phyloP scores from a whole-genome alignment of 2,888 invertebrate species.

The Ichneumoninae sp. region DNA sequence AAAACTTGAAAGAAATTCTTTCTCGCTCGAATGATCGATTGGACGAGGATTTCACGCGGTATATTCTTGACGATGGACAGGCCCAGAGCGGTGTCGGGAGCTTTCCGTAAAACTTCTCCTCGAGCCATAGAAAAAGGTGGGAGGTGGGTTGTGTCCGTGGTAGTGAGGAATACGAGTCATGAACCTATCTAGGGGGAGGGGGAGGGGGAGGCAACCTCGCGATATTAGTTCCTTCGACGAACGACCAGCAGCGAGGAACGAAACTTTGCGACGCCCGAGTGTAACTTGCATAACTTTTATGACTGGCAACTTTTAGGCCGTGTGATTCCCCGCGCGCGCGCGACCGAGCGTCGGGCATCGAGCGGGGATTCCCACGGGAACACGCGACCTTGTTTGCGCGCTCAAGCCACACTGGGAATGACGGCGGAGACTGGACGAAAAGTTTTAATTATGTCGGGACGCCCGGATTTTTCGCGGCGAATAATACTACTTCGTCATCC shows the following conservation, averaged over 20 bases:
- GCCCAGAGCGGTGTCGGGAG: slow-evolving; percentile 27
- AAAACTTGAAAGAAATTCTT: background rate
- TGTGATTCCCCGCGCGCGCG: slow-evolving; percentile 48
- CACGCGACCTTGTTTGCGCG: slow-evolving; percentile 64
- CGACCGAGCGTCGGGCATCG: slow-evolving; percentile 15
- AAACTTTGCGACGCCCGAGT: slow-evolving; percentile 66
- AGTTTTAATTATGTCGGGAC: slow-evolving; percentile 67
- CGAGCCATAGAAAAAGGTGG: slow-evolving; percentile 23
- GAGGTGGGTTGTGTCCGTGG: slow-evolving; percentile 6
- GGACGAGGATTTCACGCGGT: slow-evolving; percentile 24
- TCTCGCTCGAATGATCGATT: slow-evolving; percentile 49
- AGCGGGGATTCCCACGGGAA: slow-evolving; percentile 60
- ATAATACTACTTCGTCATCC: slow-evolving; percentile 44
- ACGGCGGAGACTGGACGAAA: slow-evolving; percentile 57
- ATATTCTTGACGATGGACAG: slow-evolving; percentile 50
- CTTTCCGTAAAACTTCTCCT: slow-evolving; percentile 57
- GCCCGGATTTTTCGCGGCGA: slow-evolving; percentile 50
- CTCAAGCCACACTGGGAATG: slow-evolving; percentile 47
- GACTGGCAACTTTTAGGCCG: slow-evolving; percentile 74
- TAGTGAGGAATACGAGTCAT: slow-evolving; percentile 16
- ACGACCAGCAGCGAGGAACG: slow-evolving; percentile 55
- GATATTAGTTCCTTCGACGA: slow-evolving; percentile 75
- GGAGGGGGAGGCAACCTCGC: slow-evolving; percentile 56
- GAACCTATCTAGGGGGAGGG: slow-evolving; percentile 9
- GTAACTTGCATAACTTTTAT: slow-evolving; percentile 76